A percentile compares a stretch with the other conserved stretches of the same genome.
Evolutionary conservation across 1,140 invertebrate genomes (phyloP).

Genomic region (Drosophila guanche): DNA sequence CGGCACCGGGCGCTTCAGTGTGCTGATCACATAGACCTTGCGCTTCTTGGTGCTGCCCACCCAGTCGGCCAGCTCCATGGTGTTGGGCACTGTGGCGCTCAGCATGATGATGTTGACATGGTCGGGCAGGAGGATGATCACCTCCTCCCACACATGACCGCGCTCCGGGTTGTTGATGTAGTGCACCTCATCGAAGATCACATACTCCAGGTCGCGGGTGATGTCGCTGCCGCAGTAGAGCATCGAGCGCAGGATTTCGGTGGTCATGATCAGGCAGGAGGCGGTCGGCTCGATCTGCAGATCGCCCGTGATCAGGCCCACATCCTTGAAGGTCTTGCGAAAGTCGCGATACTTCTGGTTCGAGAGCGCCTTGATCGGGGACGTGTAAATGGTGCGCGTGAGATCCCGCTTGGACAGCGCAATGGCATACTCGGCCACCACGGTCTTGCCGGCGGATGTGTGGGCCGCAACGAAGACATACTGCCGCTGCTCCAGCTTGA

Average conservation of each 20-base stretch:
- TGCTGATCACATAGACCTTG: conserved; percentile 98
- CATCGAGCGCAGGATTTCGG: conserved; percentile 99
- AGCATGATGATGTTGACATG: conserved; percentile 98
- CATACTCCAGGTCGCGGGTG: conserved; percentile 98
- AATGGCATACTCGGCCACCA: conserved; percentile 99
- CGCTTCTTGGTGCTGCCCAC: conserved; percentile 96
- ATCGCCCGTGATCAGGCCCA: conserved; percentile 98
- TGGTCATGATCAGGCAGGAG: conserved; percentile 99
- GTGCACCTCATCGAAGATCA: conserved; percentile 99
- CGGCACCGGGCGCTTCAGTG: conserved; percentile 96
- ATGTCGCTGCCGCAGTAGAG: conserved; percentile 97
- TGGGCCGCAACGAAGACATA: conserved; percentile 99
- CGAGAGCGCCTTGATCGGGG: conserved; percentile 99
- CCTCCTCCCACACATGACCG: conserved; percentile 99
- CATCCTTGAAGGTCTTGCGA: conserved; percentile 95
- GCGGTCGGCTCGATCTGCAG: conserved; percentile 97
- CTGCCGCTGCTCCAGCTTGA: conserved; percentile 96
- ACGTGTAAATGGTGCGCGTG: conserved; percentile 98
- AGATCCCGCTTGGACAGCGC: conserved; percentile 96
- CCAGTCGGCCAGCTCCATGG: conserved; percentile 98
- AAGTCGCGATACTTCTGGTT: conserved; percentile 99
- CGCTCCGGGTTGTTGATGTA: conserved; percentile 99
- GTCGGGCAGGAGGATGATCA: conserved; percentile 96
- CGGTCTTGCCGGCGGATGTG: conserved; percentile 99
- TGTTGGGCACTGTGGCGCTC: conserved; percentile 99